A percentile compares a stretch with the other conserved stretches of the same genome.
Conservation (phyloP, 1,140 invertebrate species). For the Drepana arcuata region DNA sequence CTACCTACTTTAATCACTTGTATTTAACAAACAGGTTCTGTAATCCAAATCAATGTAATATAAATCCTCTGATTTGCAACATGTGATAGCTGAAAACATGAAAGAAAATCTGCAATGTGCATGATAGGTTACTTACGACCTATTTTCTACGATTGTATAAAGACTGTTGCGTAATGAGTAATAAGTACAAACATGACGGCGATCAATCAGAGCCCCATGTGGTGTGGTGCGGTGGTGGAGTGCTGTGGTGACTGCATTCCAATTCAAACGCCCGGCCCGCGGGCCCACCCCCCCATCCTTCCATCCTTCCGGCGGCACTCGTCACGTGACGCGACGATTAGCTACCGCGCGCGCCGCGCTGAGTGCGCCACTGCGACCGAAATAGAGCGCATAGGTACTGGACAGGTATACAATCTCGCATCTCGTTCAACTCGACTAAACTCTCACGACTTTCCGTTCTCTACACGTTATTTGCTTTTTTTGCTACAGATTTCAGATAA, state of each 20-base stretch:
- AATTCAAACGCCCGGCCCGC: constrained; percentile 54
- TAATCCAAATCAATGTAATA: too few species aligned
- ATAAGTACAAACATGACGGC: too few species aligned
- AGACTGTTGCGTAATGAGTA: too few species aligned
- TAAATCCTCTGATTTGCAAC: too few species aligned
- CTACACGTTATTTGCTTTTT: constrained; percentile 6
- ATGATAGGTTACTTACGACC: too few species aligned
- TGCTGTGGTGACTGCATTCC: constrained; percentile 63
- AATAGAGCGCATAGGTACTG: constrained; percentile 65
- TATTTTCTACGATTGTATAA: too few species aligned
- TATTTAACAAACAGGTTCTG: too few species aligned
- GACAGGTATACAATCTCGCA: constrained; percentile 57
- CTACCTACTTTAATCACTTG: too few species aligned
- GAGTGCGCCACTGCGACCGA: constrained; percentile 66
- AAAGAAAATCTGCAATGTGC: too few species aligned
- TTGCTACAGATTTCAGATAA: constrained; percentile 11
- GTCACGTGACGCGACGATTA: constrained; percentile 68
- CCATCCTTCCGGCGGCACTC: constrained; percentile 62
- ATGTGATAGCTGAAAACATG: too few species aligned
- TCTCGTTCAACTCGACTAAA: constrained; percentile 55
- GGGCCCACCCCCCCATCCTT: constrained; percentile 51
- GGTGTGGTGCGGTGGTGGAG: not conserved
- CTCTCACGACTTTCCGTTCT: constrained; percentile 49
- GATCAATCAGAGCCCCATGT: too few species aligned
- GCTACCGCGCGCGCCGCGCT: constrained; percentile 61